Percentiles rank a stretch among this genome's conserved stretches.
Conservation (phyloP, 2,888 invertebrate species). For the Salpingus planirostris region DNA sequence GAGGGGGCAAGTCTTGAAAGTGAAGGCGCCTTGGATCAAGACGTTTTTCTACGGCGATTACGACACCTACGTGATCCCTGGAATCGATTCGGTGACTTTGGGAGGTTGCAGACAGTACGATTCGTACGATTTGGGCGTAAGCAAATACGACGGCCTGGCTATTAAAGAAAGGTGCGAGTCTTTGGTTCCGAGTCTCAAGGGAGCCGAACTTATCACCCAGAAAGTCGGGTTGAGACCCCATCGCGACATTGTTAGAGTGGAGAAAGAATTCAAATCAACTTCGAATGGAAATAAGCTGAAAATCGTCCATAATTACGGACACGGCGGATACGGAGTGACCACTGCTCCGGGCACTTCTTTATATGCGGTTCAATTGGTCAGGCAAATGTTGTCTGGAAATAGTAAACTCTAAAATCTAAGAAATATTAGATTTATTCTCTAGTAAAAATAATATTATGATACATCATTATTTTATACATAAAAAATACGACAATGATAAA, state of each 20-base stretch:
- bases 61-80: conserved; percentile 81
- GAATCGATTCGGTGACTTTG: conserved; percentile 62
- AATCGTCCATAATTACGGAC: conserved; percentile 91
- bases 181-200: conserved; percentile 61
- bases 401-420: conserved; percentile 30
- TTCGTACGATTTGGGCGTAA: conserved; percentile 58
- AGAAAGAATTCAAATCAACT: conserved; percentile 48
- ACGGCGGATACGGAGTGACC: conserved; percentile 88
- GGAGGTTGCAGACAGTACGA: conserved; percentile 83
- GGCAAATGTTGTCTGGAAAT: conserved; percentile 44
- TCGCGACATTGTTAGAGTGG: conserved; percentile 63
- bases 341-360: conserved; percentile 81
- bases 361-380: conserved; percentile 62
- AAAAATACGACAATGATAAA: too few relatives aligned
- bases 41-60: conserved; percentile 79
- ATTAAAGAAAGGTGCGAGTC: conserved; percentile 71
- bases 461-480: too few relatives aligned
- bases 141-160: conserved; percentile 62
- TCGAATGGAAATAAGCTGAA: conserved; percentile 43
- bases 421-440: conserved; percentile 2
- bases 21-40: conserved; percentile 82
- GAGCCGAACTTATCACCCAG: conserved; percentile 51
- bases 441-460: conserved; percentile 7
- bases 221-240: conserved; percentile 79
- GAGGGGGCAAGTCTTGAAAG: conserved; percentile 75